A percentile compares a stretch with the other conserved stretches of the same genome.
phyloP scores from a whole-genome alignment of 2,888 invertebrate genomes.

The Eupithecia exiguata region DNA sequence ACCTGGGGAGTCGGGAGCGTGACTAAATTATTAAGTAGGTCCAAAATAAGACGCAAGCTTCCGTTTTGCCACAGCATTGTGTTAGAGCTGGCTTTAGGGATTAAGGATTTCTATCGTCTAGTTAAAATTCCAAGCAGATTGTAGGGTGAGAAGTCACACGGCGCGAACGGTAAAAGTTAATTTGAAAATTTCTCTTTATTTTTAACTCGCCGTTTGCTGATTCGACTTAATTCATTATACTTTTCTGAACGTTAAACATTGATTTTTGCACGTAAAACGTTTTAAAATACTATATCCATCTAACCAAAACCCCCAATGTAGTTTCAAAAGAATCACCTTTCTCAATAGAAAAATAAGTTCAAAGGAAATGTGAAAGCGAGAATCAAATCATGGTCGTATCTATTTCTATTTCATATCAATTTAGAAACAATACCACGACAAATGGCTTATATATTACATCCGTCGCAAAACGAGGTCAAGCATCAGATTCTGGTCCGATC shows the following conservation, averaged over 20 bases:
- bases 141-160: constrained; percentile 70
- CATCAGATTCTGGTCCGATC: constrained; percentile 67
- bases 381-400: constrained; percentile 24
- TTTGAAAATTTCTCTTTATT: constrained; percentile 69
- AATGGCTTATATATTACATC: constrained; percentile 64
- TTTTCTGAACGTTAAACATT: constrained; percentile 4
- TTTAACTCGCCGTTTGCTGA: constrained; percentile 51
- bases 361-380: constrained; percentile 11
- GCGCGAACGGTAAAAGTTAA: constrained; percentile 70
- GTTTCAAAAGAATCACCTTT: background rate
- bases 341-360: background rate
- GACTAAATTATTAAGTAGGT: constrained; percentile 78
- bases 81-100: constrained; percentile 71
- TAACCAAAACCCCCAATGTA: background rate
- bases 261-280: background rate
- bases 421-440: constrained; percentile 47
- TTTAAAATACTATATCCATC: background rate
- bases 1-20: constrained; percentile 75
- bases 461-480: constrained; percentile 68
- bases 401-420: constrained; percentile 25
- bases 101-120: constrained; percentile 77
- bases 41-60: constrained; percentile 78
- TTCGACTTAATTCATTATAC: constrained; percentile 20
- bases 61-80: constrained; percentile 74
- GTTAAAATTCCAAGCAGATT: constrained; percentile 77